Base-by-base conservation (phyloP, 2,113 vertebrate species). In the Oophaga pumilio region DNA sequence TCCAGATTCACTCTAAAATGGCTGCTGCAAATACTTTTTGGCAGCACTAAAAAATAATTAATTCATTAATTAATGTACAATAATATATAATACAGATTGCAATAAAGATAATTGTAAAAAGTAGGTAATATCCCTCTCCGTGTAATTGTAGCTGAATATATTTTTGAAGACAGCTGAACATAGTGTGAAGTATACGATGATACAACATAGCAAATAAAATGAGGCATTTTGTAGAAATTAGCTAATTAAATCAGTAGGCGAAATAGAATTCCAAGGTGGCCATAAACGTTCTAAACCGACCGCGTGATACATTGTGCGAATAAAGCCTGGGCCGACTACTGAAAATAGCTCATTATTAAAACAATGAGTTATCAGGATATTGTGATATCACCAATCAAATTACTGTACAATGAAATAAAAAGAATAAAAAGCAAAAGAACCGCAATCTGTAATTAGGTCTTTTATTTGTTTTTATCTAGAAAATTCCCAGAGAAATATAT, bases 201-300 rank as follows among this genome's bases (percentile, higher is more conserved):
- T 24, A n/a, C n/a, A 79, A 79, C 17, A 15, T 57, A 57, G 76
- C 22, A 57, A 79, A 79, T 57, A 77, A 77, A 24, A 74, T 7
- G 8, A 14, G 53, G n/a, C 17, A 17, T 10, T 77, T 56, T 56
- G n/a, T 56, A 56, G 53, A 77, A 77, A 77, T 77, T 77, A 26
- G 76, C 76, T 77, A 77, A 77, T 77, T 77, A 77, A 77, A 77
- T 52, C 76, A 77, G 76, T 12, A 77, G 76, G 76, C 50, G 50
- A 77, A 56, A 77, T 24, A 53, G 76, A 52, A 77, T 77, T 77
- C 76, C 49, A 56, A 53, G 50, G 76, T 77, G 74, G 74, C 74
- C 12, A 50, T 56, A 77, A 77, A 79, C 15, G 24, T 57, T 79
- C 52, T 15, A 26, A 56, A 78, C 52, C 24, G 52, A 26, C 52